Evolutionary conservation across 2,797 vertebrate genomes (phyloP).

Genomic region (Hydrolagus colliei): DNA sequence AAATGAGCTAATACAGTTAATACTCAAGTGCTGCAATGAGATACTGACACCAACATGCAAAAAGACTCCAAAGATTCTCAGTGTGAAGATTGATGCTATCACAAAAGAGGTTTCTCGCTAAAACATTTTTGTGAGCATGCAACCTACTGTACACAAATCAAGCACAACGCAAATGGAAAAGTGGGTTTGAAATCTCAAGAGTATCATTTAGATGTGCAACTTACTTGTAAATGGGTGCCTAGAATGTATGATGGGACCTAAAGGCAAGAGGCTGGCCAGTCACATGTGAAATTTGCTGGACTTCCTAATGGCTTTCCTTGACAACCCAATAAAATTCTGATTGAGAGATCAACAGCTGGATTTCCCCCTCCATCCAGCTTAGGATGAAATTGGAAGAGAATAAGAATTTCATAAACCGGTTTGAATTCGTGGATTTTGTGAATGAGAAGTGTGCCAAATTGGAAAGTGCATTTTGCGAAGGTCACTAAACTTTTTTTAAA

Average conservation of each 20-base stretch:
- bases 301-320: not conserved
- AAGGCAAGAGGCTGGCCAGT: not conserved
- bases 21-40: not conserved
- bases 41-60: slow-evolving; percentile 18
- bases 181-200: not conserved
- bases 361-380: not conserved
- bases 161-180: not conserved
- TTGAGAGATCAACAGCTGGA: not conserved
- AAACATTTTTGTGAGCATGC: not conserved
- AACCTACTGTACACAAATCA: not conserved
- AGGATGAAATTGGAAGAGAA: not conserved
- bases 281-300: not conserved
- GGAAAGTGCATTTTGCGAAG: too few relatives aligned
- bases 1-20: not conserved
- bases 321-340: not conserved
- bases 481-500: too few relatives aligned
- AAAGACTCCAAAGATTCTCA: not conserved
- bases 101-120: not conserved
- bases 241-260: not conserved
- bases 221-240: not conserved
- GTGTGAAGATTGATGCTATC: not conserved
- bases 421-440: not conserved
- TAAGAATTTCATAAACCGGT: not conserved
- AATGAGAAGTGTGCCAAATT: not conserved
- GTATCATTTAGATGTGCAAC: not conserved